Percentiles rank a stretch among this genome's conserved stretches.
These are phyloP conservation scores for Epistrophe grossulariae DNA, from an alignment of 2,888 invertebrate species.

Conservation along the genomic window DNA sequence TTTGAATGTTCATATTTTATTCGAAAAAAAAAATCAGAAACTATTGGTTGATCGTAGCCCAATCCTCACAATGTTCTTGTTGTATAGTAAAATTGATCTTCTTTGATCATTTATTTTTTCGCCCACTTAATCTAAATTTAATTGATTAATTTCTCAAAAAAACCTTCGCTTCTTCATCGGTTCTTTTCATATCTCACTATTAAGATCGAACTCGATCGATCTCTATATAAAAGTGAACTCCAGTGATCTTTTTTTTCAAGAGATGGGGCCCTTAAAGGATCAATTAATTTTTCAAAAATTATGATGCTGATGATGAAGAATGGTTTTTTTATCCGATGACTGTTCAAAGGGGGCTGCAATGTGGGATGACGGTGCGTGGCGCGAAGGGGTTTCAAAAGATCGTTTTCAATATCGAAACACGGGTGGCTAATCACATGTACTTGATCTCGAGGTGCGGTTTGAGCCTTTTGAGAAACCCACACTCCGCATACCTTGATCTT, in stretches of 20 bases:
- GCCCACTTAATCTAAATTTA: conserved; percentile 67
- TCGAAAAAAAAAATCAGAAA: background rate
- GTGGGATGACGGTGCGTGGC: too few relatives aligned
- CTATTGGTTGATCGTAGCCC: conserved; percentile 13
- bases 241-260: background rate
- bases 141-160: conserved; percentile 57
- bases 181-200: conserved; percentile 11
- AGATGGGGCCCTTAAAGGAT: conserved; percentile 63
- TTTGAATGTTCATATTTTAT: background rate
- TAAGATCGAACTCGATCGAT: conserved; percentile 53
- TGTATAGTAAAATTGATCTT: conserved; percentile 25
- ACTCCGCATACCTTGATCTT: conserved; percentile 36
- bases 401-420: conserved; percentile 60
- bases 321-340: conserved; percentile 6
- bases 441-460: conserved; percentile 60
- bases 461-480: conserved; percentile 63
- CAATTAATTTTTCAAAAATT: conserved; percentile 63
- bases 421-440: conserved; percentile 71
- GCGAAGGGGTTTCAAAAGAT: conserved; percentile 1
- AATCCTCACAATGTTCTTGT: background rate
- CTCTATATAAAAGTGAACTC: conserved; percentile 26
- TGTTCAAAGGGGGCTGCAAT: too few relatives aligned
- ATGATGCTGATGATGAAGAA: conserved; percentile 64
- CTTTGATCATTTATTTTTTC: conserved; percentile 24
- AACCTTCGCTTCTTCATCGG: background rate